A percentile compares a stretch with the other conserved stretches of the same genome.
Evolutionary conservation across 2,888 invertebrate genomes (phyloP).

Genomic region (Rhaphigaster nebulosa): DNA sequence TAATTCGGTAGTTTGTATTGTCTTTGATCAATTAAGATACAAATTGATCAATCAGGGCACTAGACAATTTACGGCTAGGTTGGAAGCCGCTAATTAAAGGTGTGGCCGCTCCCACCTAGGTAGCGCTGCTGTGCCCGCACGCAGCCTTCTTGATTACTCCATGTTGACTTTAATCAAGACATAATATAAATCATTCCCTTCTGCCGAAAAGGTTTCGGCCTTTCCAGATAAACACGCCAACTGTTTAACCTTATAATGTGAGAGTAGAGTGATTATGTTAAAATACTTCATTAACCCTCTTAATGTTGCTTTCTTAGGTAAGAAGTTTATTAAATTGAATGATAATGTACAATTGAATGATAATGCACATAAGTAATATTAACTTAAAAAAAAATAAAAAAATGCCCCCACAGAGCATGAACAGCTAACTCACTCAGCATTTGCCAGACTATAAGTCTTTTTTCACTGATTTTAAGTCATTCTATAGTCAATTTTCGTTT

Average conservation of each 20-base stretch:
- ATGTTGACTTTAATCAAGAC: slow-evolving; percentile 46
- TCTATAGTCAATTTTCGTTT: too few relatives aligned
- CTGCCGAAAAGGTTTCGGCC: not conserved
- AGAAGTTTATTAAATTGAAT: too few relatives aligned
- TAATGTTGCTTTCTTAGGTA: not conserved
- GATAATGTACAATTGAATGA: too few relatives aligned
- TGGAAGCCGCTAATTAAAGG: not conserved
- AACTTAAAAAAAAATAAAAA: too few relatives aligned
- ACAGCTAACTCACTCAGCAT: too few relatives aligned
- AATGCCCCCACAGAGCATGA: too few relatives aligned
- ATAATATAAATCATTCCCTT: slow-evolving; percentile 33
- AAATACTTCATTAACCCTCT: not conserved
- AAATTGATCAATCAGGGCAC: not conserved
- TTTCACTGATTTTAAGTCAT: too few relatives aligned
- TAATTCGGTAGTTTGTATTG: not conserved
- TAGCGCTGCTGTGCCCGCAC: not conserved
- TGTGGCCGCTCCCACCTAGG: not conserved
- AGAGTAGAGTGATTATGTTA: not conserved
- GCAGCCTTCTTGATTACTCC: slow-evolving; percentile 19
- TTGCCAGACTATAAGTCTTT: too few relatives aligned
- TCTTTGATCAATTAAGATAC: slow-evolving; percentile 17
- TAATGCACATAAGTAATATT: too few relatives aligned
- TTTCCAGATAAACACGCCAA: not conserved
- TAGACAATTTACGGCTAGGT: not conserved
- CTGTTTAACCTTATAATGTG: not conserved